These are phyloP conservation scores for Xenops minutus DNA, from an alignment of 2,797 vertebrate genomes.

Conservation along the genomic window DNA sequence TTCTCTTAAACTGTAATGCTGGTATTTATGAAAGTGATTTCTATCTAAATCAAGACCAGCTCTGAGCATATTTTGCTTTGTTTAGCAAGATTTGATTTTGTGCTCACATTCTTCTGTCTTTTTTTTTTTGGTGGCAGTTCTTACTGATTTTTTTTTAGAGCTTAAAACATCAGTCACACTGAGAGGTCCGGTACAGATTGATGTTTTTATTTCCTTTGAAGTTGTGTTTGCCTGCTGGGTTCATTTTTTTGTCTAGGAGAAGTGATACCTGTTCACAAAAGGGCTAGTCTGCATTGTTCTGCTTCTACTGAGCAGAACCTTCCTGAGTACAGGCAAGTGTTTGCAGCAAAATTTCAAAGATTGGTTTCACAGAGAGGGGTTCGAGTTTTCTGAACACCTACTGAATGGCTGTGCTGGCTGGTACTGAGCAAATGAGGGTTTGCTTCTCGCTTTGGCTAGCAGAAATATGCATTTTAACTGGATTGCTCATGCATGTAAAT, in stretches of 20 bases:
- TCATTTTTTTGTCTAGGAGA: neutral
- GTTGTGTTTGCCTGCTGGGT: neutral
- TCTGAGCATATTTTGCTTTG: neutral
- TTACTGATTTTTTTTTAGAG: neutral
- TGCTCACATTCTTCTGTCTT: neutral
- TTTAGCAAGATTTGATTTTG: neutral
- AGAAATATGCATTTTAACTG: neutral
- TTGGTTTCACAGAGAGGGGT: neutral
- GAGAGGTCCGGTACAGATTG: neutral
- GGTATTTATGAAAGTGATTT: neutral
- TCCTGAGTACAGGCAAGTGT: neutral
- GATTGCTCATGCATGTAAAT: conserved; percentile 43
- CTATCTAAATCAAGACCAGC: neutral
- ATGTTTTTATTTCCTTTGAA: neutral
- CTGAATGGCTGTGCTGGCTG: neutral
- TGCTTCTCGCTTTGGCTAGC: neutral
- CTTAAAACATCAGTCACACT: neutral
- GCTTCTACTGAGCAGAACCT: neutral
- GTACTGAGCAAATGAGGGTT: neutral
- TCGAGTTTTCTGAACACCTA: neutral
- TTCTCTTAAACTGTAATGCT: neutral
- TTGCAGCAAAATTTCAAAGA: neutral
- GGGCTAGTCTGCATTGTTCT: neutral
- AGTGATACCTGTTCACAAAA: neutral
- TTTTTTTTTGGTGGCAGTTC: neutral